Conservation (phyloP, 2,888 invertebrate genomes). For the Cyaniris semiargus region DNA sequence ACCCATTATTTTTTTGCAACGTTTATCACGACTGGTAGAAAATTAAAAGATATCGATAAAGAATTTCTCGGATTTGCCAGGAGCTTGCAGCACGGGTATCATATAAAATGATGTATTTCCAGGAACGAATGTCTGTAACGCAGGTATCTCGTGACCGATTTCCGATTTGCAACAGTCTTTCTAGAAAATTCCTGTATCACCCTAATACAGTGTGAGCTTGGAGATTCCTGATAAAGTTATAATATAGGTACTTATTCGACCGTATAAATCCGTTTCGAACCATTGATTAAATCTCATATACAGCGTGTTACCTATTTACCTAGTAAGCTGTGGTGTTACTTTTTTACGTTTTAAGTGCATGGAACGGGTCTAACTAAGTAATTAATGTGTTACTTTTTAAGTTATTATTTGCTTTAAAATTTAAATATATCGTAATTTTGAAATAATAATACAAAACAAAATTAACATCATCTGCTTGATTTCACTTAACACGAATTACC, state of each 20-base stretch:
- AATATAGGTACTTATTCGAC: constrained; percentile 7
- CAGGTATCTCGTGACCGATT: background rate
- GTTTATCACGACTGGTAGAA: background rate
- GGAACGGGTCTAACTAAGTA: too few relatives aligned
- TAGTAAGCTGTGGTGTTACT: background rate
- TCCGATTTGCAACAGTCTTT: constrained; percentile 19
- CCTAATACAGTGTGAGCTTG: background rate
- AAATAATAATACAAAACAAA: too few relatives aligned
- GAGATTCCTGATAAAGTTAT: constrained; percentile 6
- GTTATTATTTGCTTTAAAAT: too few relatives aligned
- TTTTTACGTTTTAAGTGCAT: background rate
- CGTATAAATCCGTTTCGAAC: constrained; percentile 7
- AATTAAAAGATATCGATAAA: background rate
- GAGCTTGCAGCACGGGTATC: background rate
- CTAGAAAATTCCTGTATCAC: constrained; percentile 9
- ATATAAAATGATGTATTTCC: background rate
- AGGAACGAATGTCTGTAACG: background rate
- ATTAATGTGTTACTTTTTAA: background rate
- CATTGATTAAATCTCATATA: constrained; percentile 25
- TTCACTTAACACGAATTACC: background rate
- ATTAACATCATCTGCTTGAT: background rate
- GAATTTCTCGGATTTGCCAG: background rate
- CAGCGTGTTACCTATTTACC: background rate
- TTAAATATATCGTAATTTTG: too few relatives aligned
- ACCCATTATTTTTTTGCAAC: constrained; percentile 26